These are phyloP conservation scores for Leucosticte australis DNA, from an alignment of 2,113 vertebrate genomes.

Conservation along the genomic window DNA sequence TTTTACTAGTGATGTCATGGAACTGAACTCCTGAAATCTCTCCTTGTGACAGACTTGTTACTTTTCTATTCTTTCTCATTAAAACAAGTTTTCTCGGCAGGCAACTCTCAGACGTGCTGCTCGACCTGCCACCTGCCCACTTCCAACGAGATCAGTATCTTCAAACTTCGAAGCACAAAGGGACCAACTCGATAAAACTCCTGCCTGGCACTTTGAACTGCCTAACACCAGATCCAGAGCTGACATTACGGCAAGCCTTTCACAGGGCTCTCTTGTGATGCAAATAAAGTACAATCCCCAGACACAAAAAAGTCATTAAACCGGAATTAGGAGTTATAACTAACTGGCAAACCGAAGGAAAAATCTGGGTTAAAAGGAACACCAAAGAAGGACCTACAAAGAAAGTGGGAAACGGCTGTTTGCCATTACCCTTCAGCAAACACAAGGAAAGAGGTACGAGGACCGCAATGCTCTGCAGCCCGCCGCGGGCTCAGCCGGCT, in stretches of 20 bases:
- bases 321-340: conserved; percentile 13
- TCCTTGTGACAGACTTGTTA: background rate
- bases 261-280: background rate
- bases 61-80: background rate
- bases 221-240: background rate
- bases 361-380: background rate
- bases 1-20: background rate
- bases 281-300: background rate
- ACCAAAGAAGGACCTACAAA: background rate
- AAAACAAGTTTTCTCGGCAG: background rate
- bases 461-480: fast-evolving
- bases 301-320: conserved; percentile 20
- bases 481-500: background rate
- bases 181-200: background rate
- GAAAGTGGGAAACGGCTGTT: background rate
- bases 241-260: background rate
- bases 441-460: background rate
- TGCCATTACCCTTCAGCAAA: too few species aligned
- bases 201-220: background rate
- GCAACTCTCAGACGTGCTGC: background rate
- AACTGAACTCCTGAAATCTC: background rate
- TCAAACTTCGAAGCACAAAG: background rate
- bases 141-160: background rate
- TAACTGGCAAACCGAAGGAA: background rate
- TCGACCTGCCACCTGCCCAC: background rate